Base-by-base conservation (phyloP, 1,140 invertebrate species). In the Anastatus disparis region DNA sequence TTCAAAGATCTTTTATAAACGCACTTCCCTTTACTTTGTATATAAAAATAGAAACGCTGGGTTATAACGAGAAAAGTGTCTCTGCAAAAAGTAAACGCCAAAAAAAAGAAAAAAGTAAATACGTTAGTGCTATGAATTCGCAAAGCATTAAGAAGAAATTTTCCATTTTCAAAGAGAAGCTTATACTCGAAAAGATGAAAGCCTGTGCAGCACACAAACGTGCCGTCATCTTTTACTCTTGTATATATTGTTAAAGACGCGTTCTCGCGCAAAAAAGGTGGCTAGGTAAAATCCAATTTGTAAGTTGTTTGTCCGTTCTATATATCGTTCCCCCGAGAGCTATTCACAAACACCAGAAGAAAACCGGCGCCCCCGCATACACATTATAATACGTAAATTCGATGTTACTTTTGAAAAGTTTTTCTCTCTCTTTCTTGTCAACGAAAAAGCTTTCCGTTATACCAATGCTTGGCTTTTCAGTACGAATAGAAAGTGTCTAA, bases 231-330 rank as follows among this genome's bases (percentile, higher is more conserved):
- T n/a, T n/a, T n/a, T n/a, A n/a, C n/a, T n/a, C n/a, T n/a, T n/a
- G n/a, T n/a, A n/a, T n/a, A n/a, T n/a, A n/a, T n/a, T n/a, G n/a
- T n/a, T n/a, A n/a, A n/a, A n/a, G n/a, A n/a, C 26, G 50, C 29
- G 24, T 24, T 24, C 31, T 38, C 29, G 56, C 13, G 38, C 58
- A 35, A 20, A n/a, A n/a, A 24, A 46, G 35, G 24, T 38, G n/a
- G 63, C 31, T 42, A 52, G 40, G 55, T 42, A 44, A 71, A 77
- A 76, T 77, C 73, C 73, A 76, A 77, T 77, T 77, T 76, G 73
- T 74, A 74, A 66, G 68, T 67, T 73, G 74, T 76, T 76, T 72
- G 76, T 73, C 53, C 27, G 72, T 55, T 44, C n/a, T n/a, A n/a
- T n/a, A 64, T 67, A 76, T 76, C 68, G 73, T 48, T 75, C 75